phyloP scores from a whole-genome alignment of 2,888 invertebrate species.

The Eilema caniola region DNA sequence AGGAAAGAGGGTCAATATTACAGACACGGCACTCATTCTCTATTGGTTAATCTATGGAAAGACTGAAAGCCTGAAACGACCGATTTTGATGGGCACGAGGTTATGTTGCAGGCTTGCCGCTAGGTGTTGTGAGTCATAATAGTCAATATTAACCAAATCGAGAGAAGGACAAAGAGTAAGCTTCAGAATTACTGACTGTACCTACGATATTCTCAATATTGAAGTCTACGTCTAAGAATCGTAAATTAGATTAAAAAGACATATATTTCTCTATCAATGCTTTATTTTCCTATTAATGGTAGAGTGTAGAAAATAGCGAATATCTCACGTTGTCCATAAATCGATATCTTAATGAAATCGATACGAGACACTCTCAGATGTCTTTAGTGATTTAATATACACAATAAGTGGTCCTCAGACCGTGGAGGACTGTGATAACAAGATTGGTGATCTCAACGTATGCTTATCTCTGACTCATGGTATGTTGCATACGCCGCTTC shows the following conservation, averaged over 20 bases:
- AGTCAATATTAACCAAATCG: too few species aligned
- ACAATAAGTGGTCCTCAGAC: conserved; percentile 21
- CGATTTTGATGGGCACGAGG: too few species aligned
- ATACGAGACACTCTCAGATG: conserved; percentile 25
- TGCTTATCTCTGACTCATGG: conserved; percentile 77
- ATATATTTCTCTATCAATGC: conserved; percentile 17
- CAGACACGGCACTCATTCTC: too few species aligned
- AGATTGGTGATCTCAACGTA: conserved; percentile 71
- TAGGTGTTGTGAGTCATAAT: too few species aligned
- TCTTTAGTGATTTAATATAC: conserved; percentile 22
- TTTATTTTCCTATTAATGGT: conserved; percentile 27
- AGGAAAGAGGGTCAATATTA: too few species aligned
- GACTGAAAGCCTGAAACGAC: too few species aligned
- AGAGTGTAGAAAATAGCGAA: conserved; percentile 32
- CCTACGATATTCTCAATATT: too few species aligned
- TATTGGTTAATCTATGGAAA: too few species aligned
- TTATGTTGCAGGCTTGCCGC: too few species aligned
- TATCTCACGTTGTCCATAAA: conserved; percentile 33
- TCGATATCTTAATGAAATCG: conserved; percentile 43
- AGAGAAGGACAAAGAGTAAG: too few species aligned
- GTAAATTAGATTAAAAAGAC: conserved; percentile 18
- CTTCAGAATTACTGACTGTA: too few species aligned
- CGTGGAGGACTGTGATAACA: conserved; percentile 25
- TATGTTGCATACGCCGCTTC: conserved; percentile 55
- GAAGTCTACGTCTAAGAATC: conserved; percentile 6